Evolutionary conservation across 2,113 vertebrate species (phyloP).

Genomic region (Chiloscyllium plagiosum): DNA sequence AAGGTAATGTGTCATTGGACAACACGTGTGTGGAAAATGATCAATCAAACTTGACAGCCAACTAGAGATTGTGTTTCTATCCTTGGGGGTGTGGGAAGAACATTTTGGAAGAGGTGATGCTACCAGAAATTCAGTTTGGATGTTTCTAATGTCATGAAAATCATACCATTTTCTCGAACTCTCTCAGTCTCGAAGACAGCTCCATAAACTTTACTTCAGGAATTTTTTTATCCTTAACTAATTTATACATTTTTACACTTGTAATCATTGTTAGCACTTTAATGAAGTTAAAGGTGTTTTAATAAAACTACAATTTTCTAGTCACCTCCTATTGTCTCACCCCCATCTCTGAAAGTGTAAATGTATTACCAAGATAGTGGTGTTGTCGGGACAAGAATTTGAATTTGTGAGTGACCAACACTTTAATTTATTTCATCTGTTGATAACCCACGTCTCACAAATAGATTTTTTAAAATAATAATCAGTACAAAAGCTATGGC

Average conservation of each 20-base stretch:
- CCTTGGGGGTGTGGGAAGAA: background rate
- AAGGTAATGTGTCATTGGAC: background rate
- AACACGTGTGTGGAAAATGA: background rate
- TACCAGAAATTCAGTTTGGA: background rate
- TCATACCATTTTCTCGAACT: background rate
- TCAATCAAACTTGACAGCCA: background rate
- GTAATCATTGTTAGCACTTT: too few relatives aligned
- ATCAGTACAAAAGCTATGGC: background rate
- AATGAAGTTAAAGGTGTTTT: background rate
- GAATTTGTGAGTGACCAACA: too few relatives aligned
- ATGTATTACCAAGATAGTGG: too few relatives aligned
- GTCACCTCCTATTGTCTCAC: background rate
- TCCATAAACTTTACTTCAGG: background rate
- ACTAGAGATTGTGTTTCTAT: background rate
- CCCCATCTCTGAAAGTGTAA: background rate
- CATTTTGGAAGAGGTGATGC: background rate
- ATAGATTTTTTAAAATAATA: background rate
- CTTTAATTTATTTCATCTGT: too few relatives aligned
- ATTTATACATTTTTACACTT: background rate
- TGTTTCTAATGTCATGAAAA: background rate
- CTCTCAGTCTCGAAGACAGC: too few relatives aligned
- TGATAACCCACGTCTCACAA: too few relatives aligned
- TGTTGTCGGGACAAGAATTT: background rate
- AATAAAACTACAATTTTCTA: background rate
- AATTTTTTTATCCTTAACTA: background rate